These are phyloP conservation scores for Drosophila orena DNA, from an alignment of 1,140 invertebrate species.

Conservation along the genomic window DNA sequence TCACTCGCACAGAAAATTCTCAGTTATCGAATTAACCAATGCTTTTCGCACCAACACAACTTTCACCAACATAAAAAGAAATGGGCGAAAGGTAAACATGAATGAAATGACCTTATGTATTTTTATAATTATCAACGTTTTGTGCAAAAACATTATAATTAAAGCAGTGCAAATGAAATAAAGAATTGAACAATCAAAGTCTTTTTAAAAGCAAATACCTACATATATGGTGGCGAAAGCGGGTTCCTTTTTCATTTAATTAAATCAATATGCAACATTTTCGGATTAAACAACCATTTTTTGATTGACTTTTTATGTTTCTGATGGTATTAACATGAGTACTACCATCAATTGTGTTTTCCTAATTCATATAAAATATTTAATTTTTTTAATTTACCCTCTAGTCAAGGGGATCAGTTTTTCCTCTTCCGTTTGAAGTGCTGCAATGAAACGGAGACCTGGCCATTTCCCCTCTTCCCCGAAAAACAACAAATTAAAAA, in stretches of 20 bases:
- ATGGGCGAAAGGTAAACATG: not conserved
- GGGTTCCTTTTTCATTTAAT: too few species aligned
- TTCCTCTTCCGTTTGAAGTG: constrained; percentile 67
- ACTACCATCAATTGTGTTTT: too few species aligned
- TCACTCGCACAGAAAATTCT: constrained; percentile 30
- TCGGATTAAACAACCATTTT: too few species aligned
- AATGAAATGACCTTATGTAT: constrained; percentile 25
- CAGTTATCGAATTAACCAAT: constrained; percentile 23
- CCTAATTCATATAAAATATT: constrained; percentile 25
- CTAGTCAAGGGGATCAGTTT: not conserved
- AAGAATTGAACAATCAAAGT: constrained; percentile 12
- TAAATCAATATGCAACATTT: too few species aligned
- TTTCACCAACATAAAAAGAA: not conserved
- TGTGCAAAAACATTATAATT: constrained; percentile 26
- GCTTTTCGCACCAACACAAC: constrained; percentile 2
- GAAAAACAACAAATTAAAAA: constrained; percentile 71
- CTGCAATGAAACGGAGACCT: constrained; percentile 49
- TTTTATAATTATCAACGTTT: constrained; percentile 43
- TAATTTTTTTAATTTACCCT: constrained; percentile 29
- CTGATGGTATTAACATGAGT: too few species aligned
- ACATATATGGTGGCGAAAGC: too few species aligned
- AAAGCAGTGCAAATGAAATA: constrained; percentile 27
- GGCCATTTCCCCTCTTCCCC: constrained; percentile 54
- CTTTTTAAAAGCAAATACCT: too few species aligned
- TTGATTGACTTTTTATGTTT: too few species aligned